phyloP scores from a whole-genome alignment of 2,797 vertebrate species.

The Kryptolebias ocellatus region DNA sequence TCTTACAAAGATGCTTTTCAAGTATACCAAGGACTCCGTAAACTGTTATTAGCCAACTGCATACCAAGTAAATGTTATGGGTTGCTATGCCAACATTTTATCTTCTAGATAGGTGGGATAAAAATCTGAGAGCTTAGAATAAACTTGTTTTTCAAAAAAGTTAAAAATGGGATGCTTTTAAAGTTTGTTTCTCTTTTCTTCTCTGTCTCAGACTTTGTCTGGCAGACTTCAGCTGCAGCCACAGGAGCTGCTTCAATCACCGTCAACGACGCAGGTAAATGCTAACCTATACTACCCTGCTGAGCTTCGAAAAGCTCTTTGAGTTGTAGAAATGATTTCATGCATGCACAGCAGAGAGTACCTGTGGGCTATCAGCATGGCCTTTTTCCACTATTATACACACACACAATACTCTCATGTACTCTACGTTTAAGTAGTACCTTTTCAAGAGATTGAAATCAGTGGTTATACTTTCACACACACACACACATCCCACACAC shows the following conservation, averaged over 20 bases:
- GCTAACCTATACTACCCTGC: conserved; percentile 13
- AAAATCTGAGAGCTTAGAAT: background rate
- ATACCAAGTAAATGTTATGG: conserved; percentile 15
- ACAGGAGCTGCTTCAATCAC: conserved; percentile 95
- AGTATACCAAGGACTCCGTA: conserved; percentile 11
- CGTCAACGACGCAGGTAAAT: conserved; percentile 91
- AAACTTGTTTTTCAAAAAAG: conserved; percentile 12
- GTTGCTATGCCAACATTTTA: conserved; percentile 16
- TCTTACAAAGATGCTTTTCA: conserved; percentile 26
- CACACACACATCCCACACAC: conserved; percentile 8
- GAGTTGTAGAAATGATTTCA: conserved; percentile 34
- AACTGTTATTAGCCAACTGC: conserved; percentile 2
- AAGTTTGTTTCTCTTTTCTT: conserved; percentile 12
- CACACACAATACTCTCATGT: conserved; percentile 4
- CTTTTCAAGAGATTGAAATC: conserved; percentile 26
- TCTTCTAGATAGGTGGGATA: conserved; percentile 12
- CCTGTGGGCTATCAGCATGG: conserved; percentile 7
- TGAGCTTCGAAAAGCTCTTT: conserved; percentile 49
- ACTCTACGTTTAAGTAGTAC: conserved; percentile 24
- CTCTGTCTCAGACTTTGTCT: conserved; percentile 87
- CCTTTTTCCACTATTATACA: conserved; percentile 11
- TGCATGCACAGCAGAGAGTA: conserved; percentile 15
- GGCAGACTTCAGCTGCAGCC: conserved; percentile 88
- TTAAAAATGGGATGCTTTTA: conserved; percentile 28
- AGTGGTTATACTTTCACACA: background rate